Conservation (phyloP, 2,113 vertebrate genomes). For the Nerophis ophidion region DNA sequence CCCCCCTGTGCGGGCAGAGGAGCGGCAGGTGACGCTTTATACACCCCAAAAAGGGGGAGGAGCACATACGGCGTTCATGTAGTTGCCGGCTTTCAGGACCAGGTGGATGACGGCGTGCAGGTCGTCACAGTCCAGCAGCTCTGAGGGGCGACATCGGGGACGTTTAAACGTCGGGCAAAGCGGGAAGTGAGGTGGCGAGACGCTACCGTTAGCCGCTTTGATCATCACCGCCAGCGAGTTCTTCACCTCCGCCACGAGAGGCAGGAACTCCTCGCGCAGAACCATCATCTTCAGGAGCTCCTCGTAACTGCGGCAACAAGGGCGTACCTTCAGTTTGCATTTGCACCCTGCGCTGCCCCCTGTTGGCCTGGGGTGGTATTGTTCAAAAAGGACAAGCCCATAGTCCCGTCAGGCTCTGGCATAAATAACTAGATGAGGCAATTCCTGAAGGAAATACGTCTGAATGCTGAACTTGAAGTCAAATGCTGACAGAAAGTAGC, state of each 20-base stretch:
- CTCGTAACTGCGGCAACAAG: constrained; percentile 60
- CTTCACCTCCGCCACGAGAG: constrained; percentile 67
- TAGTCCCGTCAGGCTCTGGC: too few relatives aligned
- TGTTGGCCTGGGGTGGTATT: neutral
- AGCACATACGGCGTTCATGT: constrained; percentile 77
- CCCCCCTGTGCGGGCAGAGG: constrained; percentile 60
- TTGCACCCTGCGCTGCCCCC: neutral
- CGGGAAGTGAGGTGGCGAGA: neutral
- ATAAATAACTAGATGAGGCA: too few relatives aligned
- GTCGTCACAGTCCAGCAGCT: constrained; percentile 75
- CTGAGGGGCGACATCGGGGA: constrained; percentile 38
- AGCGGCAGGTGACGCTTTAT: neutral
- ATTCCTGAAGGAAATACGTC: too few relatives aligned
- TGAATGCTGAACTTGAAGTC: too few relatives aligned
- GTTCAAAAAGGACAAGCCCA: too few relatives aligned
- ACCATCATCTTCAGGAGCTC: constrained; percentile 68
- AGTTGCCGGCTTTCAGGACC: constrained; percentile 79
- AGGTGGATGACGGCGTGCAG: constrained; percentile 77
- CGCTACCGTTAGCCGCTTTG: constrained; percentile 64
- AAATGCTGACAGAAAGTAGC: too few relatives aligned
- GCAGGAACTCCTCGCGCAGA: constrained; percentile 77
- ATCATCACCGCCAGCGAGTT: constrained; percentile 66
- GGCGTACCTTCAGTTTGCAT: neutral
- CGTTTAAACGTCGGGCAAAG: neutral
- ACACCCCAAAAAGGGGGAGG: neutral